Conservation (phyloP, 2,797 vertebrate genomes). For the Brachyrhaphis roseni region DNA sequence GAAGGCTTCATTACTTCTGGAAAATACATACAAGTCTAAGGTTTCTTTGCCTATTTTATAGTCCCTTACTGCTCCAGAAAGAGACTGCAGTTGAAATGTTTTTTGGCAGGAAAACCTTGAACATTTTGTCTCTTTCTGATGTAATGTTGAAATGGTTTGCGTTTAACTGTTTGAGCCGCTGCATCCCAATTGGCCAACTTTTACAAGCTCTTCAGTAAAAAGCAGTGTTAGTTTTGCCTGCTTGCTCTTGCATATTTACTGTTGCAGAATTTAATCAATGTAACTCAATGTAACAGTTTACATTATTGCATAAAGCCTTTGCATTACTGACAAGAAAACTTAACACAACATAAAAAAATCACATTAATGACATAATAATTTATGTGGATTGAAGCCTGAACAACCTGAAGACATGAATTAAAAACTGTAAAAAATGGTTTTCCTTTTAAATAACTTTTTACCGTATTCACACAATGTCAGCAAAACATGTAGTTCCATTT, state of each 20-base stretch:
- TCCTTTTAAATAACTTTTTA: neutral
- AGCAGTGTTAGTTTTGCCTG: conserved; percentile 44
- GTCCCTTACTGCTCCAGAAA: neutral
- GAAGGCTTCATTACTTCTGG: neutral
- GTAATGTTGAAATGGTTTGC: neutral
- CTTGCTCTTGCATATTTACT: conserved; percentile 43
- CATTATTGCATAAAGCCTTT: conserved; percentile 27
- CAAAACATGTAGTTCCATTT: neutral
- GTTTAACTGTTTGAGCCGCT: conserved; percentile 17
- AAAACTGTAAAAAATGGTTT: neutral
- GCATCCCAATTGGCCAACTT: conserved; percentile 44
- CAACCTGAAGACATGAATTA: neutral
- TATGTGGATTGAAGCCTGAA: neutral
- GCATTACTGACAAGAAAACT: conserved; percentile 17
- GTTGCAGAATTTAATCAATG: conserved; percentile 26
- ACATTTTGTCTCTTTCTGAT: neutral
- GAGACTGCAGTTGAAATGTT: neutral
- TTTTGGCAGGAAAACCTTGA: neutral
- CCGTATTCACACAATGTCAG: neutral
- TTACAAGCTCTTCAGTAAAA: conserved; percentile 33
- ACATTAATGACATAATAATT: neutral
- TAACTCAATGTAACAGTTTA: conserved; percentile 41
- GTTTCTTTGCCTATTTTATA: conserved; percentile 1
- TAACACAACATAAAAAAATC: conserved; percentile 2
- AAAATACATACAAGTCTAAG: neutral